phyloP scores from a whole-genome alignment of 2,797 vertebrate species.

The Chanos chanos region DNA sequence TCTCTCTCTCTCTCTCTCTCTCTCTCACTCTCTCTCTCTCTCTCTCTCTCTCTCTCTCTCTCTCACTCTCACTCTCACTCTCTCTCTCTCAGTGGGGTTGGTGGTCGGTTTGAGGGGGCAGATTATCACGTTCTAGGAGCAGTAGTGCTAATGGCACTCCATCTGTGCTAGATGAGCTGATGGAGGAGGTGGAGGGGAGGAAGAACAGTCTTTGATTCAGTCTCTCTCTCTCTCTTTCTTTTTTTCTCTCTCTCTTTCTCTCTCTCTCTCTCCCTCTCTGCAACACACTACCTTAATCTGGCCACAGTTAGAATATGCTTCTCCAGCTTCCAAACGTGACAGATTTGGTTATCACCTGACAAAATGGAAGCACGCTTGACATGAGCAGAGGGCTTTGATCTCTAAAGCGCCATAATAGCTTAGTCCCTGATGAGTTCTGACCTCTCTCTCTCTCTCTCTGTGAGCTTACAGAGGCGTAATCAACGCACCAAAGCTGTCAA shows the following conservation, averaged over 20 bases:
- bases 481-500: no score
- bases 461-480: no score
- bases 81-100: no score
- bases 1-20: constrained; percentile 5
- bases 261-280: no score
- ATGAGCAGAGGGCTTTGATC: no score
- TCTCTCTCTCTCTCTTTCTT: no score
- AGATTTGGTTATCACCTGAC: background rate
- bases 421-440: no score
- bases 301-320: background rate
- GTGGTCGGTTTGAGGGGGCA: no score
- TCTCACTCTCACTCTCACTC: background rate
- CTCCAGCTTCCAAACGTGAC: background rate
- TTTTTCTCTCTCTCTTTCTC: no score
- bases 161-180: constrained; percentile 10
- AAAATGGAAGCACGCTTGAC: background rate
- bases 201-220: constrained; percentile 19
- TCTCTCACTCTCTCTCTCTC: background rate
- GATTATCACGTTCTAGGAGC: constrained; percentile 5
- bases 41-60: background rate
- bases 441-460: no score
- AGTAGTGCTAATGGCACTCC: constrained; percentile 16
- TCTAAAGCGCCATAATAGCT: no score
- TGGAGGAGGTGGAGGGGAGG: constrained; percentile 10
- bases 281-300: no score